phyloP scores from a whole-genome alignment of 2,797 vertebrate genomes.

The Anniella stebbinsi region DNA sequence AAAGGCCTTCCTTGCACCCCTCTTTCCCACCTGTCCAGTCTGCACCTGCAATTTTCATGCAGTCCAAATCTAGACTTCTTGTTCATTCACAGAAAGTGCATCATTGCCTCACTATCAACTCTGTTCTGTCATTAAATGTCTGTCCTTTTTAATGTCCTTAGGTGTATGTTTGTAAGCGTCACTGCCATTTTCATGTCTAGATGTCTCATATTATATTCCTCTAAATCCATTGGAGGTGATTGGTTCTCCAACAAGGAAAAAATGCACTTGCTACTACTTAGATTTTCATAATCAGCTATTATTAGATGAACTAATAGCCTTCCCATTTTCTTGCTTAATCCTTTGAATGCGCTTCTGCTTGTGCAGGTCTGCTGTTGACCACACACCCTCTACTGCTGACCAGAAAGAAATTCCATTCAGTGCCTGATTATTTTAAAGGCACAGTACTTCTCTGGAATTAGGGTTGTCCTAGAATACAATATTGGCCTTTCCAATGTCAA shows the following conservation, averaged over 20 bases:
- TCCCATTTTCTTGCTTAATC: conserved; percentile 53
- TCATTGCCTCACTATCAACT: background rate
- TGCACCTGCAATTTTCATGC: conserved; percentile 13
- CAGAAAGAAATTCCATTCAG: conserved; percentile 10
- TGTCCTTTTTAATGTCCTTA: conserved; percentile 25
- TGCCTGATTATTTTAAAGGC: conserved; percentile 7
- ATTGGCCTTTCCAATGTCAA: background rate
- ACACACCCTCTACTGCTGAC: conserved; percentile 19
- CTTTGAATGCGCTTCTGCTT: conserved; percentile 42
- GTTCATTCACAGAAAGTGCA: conserved; percentile 10
- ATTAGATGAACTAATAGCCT: conserved; percentile 42
- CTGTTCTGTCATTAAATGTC: conserved; percentile 20
- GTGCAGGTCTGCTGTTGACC: conserved; percentile 25
- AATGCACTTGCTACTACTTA: conserved; percentile 24
- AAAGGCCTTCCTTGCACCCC: background rate
- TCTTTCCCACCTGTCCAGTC: conserved; percentile 32
- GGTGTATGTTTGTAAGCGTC: background rate
- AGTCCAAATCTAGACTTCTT: background rate
- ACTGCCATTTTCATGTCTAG: conserved; percentile 29
- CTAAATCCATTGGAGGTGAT: conserved; percentile 5
- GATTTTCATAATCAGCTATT: conserved; percentile 44
- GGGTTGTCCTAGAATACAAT: background rate
- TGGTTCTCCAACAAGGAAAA: conserved; percentile 27
- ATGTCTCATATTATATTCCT: conserved; percentile 1
- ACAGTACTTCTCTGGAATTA: background rate